Evolutionary conservation across 2,888 invertebrate genomes (phyloP).

Genomic region (Oasisia sp.): DNA sequence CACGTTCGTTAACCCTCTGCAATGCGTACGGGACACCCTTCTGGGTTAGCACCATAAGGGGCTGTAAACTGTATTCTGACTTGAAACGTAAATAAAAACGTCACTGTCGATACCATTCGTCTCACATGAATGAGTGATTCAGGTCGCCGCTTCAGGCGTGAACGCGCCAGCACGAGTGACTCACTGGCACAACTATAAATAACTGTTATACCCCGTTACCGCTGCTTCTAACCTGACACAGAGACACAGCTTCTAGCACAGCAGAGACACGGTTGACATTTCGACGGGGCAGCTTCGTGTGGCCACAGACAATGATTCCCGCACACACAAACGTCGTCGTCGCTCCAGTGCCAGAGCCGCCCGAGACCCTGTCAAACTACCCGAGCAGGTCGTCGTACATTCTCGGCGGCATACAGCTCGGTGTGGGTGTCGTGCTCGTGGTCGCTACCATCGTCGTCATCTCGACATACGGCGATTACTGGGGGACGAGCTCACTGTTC

Average conservation of each 20-base stretch:
- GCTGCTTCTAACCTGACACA: no score
- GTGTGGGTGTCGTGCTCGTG: not conserved
- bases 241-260: not conserved
- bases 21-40: no score
- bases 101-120: no score
- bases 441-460: not conserved
- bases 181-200: no score
- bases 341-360: not conserved
- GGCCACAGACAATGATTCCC: not conserved
- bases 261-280: not conserved
- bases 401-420: not conserved
- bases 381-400: not conserved
- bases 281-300: not conserved
- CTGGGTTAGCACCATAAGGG: no score
- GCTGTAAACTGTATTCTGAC: no score
- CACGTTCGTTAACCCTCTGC: no score
- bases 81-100: no score
- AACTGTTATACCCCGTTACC: no score
- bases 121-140: no score
- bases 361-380: not conserved
- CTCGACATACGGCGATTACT: not conserved
- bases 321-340: not conserved
- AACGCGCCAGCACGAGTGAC: no score
- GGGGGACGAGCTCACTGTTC: not conserved
- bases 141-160: no score